phyloP scores from a whole-genome alignment of 2,113 vertebrate genomes.

The Notothenia coriiceps region DNA sequence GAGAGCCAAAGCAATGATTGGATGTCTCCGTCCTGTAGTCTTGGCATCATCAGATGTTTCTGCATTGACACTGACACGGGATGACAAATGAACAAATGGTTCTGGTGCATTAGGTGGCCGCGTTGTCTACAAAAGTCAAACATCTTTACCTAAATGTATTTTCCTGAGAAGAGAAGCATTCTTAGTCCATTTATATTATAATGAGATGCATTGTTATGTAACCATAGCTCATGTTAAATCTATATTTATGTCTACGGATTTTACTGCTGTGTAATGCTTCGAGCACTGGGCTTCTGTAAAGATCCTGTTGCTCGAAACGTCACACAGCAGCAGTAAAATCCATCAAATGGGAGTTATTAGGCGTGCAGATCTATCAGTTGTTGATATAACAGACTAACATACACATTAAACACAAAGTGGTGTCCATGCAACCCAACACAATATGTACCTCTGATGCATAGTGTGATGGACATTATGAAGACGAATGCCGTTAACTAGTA shows the following conservation, averaged over 20 bases:
- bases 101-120: constrained; percentile 11
- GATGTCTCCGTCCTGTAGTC: constrained; percentile 37
- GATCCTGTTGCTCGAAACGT: no score
- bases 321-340: no score
- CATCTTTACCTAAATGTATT: constrained; percentile 13
- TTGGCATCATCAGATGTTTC: constrained; percentile 54
- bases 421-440: no score
- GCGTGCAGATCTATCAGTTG: no score
- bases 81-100: constrained; percentile 38
- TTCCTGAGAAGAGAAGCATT: not conserved
- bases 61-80: constrained; percentile 30
- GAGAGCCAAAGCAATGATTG: constrained; percentile 53
- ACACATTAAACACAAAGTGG: no score
- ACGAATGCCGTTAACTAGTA: no score
- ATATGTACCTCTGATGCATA: not conserved
- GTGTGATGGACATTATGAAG: not conserved
- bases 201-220: not conserved
- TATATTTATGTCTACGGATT: not conserved
- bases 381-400: no score
- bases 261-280: no score
- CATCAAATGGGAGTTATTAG: no score
- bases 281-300: no score
- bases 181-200: not conserved
- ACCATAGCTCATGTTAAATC: not conserved
- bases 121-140: not conserved